Conservation (phyloP, 2,888 invertebrate species). For the Drosophila prostipennis region DNA sequence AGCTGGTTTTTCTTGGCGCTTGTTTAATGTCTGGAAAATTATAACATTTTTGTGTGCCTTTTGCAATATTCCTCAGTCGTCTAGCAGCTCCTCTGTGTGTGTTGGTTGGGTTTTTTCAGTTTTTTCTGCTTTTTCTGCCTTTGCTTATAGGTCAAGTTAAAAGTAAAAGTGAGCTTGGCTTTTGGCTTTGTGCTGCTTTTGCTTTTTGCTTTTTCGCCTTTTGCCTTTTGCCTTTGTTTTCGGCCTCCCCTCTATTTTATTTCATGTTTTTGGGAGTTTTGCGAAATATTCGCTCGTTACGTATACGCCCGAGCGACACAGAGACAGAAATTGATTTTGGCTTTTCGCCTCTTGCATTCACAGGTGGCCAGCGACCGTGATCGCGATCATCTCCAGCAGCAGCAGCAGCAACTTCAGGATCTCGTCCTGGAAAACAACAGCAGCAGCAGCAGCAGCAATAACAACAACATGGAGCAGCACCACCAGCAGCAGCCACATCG, state of each 20-base stretch:
- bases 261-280: conserved; percentile 19
- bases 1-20: conserved; percentile 21
- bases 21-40: conserved; percentile 75
- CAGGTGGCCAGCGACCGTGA: conserved; percentile 60
- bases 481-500: conserved; percentile 61
- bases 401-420: conserved; percentile 25
- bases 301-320: conserved; percentile 41
- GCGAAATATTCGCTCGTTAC: conserved; percentile 45
- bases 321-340: conserved; percentile 64
- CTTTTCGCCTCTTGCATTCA: conserved; percentile 52
- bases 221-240: conserved; percentile 12
- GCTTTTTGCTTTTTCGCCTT: not conserved
- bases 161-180: conserved; percentile 70
- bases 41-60: conserved; percentile 43
- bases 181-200: conserved; percentile 12
- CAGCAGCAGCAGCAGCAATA: conserved; percentile 30
- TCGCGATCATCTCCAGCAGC: conserved; percentile 57
- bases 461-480: conserved; percentile 58
- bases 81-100: conserved; percentile 2
- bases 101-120: conserved; percentile 12
- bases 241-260: conserved; percentile 9
- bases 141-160: conserved; percentile 77
- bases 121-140: conserved; percentile 4
- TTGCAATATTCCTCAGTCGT: conserved; percentile 27
- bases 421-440: conserved; percentile 55